phyloP scores from a whole-genome alignment of 2,797 vertebrate species.

The Epinephelus coioides region DNA sequence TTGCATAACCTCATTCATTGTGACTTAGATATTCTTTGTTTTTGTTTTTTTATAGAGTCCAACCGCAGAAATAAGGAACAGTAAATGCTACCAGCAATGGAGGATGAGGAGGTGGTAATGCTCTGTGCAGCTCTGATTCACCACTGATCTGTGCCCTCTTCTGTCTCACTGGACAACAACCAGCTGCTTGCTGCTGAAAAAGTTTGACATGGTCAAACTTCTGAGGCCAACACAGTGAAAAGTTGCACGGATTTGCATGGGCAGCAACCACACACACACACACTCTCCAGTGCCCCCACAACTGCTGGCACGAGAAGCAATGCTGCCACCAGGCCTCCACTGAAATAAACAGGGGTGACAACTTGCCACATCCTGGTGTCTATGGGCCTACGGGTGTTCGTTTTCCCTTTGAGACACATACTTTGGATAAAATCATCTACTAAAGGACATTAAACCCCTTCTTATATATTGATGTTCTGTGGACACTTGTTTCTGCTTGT shows the following conservation, averaged over 20 bases:
- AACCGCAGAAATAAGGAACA: slow-evolving; percentile 9
- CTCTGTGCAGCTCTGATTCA: slow-evolving; percentile 35
- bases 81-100: not conserved
- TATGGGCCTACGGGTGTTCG: not conserved
- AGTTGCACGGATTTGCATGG: not conserved
- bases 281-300: not conserved
- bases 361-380: slow-evolving; percentile 26
- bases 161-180: slow-evolving; percentile 37
- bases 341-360: slow-evolving; percentile 49
- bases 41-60: not conserved
- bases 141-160: slow-evolving; percentile 28
- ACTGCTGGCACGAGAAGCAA: not conserved
- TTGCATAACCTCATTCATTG: not conserved
- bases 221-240: not conserved
- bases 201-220: slow-evolving; percentile 19
- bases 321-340: slow-evolving; percentile 2
- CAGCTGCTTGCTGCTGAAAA: slow-evolving; percentile 24
- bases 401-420: slow-evolving; percentile 12
- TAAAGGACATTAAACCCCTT: not conserved
- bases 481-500: not conserved
- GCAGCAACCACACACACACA: not conserved
- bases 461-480: not conserved
- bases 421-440: slow-evolving; percentile 20
- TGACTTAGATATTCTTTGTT: not conserved
- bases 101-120: slow-evolving; percentile 6